Evolutionary conservation across 1,140 invertebrate genomes (phyloP).

Genomic region (Laupala kohalensis): DNA sequence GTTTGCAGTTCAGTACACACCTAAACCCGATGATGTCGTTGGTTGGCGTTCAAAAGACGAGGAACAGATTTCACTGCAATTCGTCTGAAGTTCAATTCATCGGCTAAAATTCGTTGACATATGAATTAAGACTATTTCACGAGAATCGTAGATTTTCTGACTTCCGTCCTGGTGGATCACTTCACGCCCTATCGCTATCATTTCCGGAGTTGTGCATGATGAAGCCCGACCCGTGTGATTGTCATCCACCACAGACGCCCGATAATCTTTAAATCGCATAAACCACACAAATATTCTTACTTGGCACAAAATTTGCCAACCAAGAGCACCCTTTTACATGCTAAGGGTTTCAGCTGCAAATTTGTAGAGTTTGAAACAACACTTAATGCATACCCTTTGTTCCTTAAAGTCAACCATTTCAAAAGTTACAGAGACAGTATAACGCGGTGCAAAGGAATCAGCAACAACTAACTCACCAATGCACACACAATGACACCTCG

Average conservation of each 20-base stretch:
- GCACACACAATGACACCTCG: neutral
- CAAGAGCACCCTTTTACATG: neutral
- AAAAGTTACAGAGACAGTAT: neutral
- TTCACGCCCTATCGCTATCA: neutral
- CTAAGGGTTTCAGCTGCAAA: neutral
- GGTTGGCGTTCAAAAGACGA: neutral
- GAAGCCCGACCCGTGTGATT: neutral
- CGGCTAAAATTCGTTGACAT: neutral
- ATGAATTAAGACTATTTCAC: neutral
- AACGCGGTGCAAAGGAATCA: neutral
- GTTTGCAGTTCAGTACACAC: neutral
- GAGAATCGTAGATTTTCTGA: neutral
- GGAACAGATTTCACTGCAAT: constrained; percentile 4
- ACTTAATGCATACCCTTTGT: constrained; percentile 4
- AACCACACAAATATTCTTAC: neutral
- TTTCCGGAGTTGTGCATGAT: neutral
- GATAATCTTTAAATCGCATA: neutral
- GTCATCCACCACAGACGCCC: neutral
- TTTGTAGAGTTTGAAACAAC: neutral
- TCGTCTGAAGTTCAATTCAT: neutral
- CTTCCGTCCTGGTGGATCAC: neutral
- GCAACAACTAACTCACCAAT: neutral
- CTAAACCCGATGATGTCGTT: neutral
- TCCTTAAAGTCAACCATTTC: neutral
- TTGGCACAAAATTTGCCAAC: neutral